These are phyloP conservation scores for Drosophila greeni DNA, from an alignment of 2,888 invertebrate genomes.

Conservation along the genomic window DNA sequence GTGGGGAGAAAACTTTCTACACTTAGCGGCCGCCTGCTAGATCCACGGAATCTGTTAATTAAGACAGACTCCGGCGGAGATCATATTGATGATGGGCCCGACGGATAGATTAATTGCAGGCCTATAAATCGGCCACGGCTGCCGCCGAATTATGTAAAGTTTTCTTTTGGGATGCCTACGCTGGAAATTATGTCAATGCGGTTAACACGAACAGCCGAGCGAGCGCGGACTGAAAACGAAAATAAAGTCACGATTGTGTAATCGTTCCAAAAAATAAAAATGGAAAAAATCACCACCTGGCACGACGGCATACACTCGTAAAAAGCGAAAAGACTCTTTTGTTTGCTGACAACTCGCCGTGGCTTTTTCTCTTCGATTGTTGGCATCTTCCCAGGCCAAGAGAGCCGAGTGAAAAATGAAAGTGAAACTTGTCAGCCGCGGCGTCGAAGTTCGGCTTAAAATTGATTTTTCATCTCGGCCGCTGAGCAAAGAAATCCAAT, in stretches of 20 bases:
- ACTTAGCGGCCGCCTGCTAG: constrained; percentile 40
- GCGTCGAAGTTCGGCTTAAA: constrained; percentile 2
- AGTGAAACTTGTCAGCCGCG: constrained; percentile 40
- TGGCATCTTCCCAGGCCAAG: constrained; percentile 36
- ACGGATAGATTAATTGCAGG: constrained; percentile 36
- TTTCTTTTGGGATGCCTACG: constrained; percentile 46
- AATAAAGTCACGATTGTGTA: constrained; percentile 68
- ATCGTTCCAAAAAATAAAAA: constrained; percentile 60
- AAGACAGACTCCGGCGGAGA: constrained; percentile 11
- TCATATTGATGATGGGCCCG: constrained; percentile 26
- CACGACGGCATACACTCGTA: constrained; percentile 62
- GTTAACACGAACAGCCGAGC: constrained; percentile 44
- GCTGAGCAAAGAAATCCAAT: constrained; percentile 51
- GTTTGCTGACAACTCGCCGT: constrained; percentile 29
- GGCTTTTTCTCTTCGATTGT: constrained; percentile 30
- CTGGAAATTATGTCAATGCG: constrained; percentile 53
- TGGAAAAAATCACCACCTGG: constrained; percentile 49
- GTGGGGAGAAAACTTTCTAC: constrained; percentile 56
- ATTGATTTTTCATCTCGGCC: constrained; percentile 41
- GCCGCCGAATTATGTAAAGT: constrained; percentile 42
- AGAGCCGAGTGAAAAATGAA: constrained; percentile 41
- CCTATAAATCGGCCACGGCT: constrained; percentile 41
- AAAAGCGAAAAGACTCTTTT: constrained; percentile 44
- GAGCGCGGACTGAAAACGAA: constrained; percentile 42
- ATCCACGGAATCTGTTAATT: constrained; percentile 35